Evolutionary conservation across 1,140 invertebrate genomes (phyloP).

Genomic region (Brachystomella parvula): DNA sequence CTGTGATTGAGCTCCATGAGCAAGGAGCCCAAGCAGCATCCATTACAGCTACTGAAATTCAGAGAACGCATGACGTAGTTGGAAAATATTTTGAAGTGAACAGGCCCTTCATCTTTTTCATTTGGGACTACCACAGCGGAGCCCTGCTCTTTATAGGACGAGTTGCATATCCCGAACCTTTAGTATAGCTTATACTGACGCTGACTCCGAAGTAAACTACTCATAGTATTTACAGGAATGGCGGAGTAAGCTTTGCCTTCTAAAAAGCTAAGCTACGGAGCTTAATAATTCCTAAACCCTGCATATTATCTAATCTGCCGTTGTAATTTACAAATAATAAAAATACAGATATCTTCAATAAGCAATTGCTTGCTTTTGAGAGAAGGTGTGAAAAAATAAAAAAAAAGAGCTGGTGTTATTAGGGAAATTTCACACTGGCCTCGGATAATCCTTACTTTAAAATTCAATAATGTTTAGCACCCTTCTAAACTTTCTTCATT

Average conservation of each 20-base stretch:
- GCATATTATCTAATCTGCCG: not conserved
- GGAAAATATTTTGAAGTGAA: conserved; percentile 45
- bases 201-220: too few relatives aligned
- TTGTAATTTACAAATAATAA: not conserved
- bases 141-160: conserved; percentile 44
- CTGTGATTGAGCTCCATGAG: conserved; percentile 40
- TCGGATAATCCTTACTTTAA: too few relatives aligned
- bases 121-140: conserved; percentile 44
- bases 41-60: conserved; percentile 37
- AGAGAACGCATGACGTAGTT: conserved; percentile 28
- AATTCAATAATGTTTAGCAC: too few relatives aligned
- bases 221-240: too few relatives aligned
- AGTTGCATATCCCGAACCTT: conserved; percentile 39
- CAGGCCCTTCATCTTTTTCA: conserved; percentile 45
- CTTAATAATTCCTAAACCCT: not conserved
- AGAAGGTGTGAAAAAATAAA: too few relatives aligned
- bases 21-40: conserved; percentile 39
- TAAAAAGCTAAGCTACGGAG: not conserved
- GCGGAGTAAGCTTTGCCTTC: not conserved
- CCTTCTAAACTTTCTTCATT: too few relatives aligned
- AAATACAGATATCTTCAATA: not conserved
- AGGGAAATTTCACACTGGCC: too few relatives aligned
- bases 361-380: too few relatives aligned
- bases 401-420: too few relatives aligned
- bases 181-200: too few relatives aligned